phyloP scores from a whole-genome alignment of 2,888 invertebrate species.

The Idaea dimidiata region DNA sequence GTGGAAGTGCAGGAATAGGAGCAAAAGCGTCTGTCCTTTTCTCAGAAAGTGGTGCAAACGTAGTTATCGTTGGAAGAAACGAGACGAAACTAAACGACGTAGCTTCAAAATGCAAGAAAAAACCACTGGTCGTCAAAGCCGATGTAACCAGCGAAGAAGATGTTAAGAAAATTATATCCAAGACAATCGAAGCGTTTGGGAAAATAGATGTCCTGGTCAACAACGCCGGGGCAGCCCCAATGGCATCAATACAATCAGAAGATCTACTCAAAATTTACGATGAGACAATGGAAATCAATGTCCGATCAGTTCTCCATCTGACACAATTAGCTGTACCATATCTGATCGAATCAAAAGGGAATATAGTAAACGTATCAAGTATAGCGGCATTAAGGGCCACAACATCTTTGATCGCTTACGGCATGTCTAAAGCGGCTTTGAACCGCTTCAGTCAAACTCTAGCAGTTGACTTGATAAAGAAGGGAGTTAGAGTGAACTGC shows the following conservation, averaged over 20 bases:
- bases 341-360: constrained; percentile 42
- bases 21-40: constrained; percentile 83
- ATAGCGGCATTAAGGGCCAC: constrained; percentile 22
- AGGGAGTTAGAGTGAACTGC: constrained; percentile 38
- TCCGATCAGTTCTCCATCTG: constrained; percentile 38
- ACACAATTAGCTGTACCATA: constrained; percentile 39
- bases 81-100: constrained; percentile 81
- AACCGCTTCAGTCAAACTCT: constrained; percentile 91
- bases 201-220: constrained; percentile 42
- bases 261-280: constrained; percentile 36
- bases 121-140: constrained; percentile 33
- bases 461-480: constrained; percentile 56
- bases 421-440: constrained; percentile 86
- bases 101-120: constrained; percentile 43
- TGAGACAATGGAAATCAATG: constrained; percentile 39
- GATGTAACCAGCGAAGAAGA: constrained; percentile 40
- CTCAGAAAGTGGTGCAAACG: constrained; percentile 79
- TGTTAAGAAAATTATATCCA: constrained; percentile 34
- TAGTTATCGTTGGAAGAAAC: constrained; percentile 84
- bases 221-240: constrained; percentile 38
- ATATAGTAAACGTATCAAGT: constrained; percentile 48
- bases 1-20: constrained; percentile 86
- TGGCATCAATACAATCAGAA: constrained; percentile 26
- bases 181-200: constrained; percentile 35
- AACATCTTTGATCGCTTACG: constrained; percentile 59